Evolutionary conservation across 2,797 vertebrate genomes (phyloP).

Genomic region (Gymnodraco acuticeps): DNA sequence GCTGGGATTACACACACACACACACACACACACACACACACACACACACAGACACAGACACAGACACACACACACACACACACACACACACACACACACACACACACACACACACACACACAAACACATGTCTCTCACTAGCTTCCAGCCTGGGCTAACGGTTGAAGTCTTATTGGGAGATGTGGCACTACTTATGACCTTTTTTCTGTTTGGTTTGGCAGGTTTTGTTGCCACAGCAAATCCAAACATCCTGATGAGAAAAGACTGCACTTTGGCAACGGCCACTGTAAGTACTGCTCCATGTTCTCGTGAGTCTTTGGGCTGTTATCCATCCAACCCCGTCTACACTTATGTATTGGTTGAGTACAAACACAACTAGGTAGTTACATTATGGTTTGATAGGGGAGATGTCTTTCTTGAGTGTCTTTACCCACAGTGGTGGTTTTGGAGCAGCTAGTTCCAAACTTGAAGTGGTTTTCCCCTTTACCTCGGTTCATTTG

Average conservation of each 20-base stretch:
- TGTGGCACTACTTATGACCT: slow-evolving; percentile 73
- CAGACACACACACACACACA: slow-evolving; percentile 9
- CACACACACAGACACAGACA: slow-evolving; percentile 34
- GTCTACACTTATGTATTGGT: slow-evolving; percentile 3
- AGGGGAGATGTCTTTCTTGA: slow-evolving; percentile 5
- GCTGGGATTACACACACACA: slow-evolving; percentile 66
- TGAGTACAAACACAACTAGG: slow-evolving; percentile 8
- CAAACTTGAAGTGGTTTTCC: slow-evolving; percentile 51
- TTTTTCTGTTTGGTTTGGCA: slow-evolving; percentile 82
- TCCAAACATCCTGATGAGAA: slow-evolving; percentile 97
- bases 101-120: neutral
- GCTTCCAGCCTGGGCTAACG: slow-evolving; percentile 51
- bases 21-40: slow-evolving; percentile 31
- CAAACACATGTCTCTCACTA: slow-evolving; percentile 8
- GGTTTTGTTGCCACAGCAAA: slow-evolving; percentile 96
- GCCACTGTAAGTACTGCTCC: slow-evolving; percentile 91
- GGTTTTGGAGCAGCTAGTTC: slow-evolving; percentile 21
- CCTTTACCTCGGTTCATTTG: slow-evolving; percentile 35
- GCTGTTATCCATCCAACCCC: slow-evolving; percentile 15
- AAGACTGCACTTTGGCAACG: slow-evolving; percentile 97
- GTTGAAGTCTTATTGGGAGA: slow-evolving; percentile 62
- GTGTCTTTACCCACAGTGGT: neutral
- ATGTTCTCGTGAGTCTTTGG: slow-evolving; percentile 7
- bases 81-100: slow-evolving; percentile 2
- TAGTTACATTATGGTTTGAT: slow-evolving; percentile 6